These are phyloP conservation scores for Drosophila quinaria DNA, from an alignment of 2,888 invertebrate species.

Conservation along the genomic window DNA sequence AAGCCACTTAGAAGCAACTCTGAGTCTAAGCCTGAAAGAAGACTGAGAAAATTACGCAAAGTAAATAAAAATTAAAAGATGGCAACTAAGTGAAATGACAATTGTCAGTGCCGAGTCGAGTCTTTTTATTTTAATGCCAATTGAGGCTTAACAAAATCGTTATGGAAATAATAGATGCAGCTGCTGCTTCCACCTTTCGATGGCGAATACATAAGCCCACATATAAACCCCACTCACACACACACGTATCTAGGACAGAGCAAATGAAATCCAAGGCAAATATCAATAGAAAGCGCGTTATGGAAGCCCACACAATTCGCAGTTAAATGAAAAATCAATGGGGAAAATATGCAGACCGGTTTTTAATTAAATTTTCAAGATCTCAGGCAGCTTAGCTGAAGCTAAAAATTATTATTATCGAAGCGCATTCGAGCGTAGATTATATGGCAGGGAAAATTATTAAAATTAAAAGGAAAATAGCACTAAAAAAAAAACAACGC, in stretches of 20 bases:
- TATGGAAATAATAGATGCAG: slow-evolving; percentile 45
- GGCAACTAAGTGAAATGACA: slow-evolving; percentile 23
- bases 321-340: slow-evolving; percentile 56
- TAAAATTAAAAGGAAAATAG: slow-evolving; percentile 28
- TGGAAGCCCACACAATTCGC: slow-evolving; percentile 8
- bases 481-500: background rate
- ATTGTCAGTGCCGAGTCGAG: slow-evolving; percentile 6
- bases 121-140: slow-evolving; percentile 57
- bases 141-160: slow-evolving; percentile 39
- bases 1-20: background rate
- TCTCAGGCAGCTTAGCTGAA: slow-evolving; percentile 48
- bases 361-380: slow-evolving; percentile 78
- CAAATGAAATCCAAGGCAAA: slow-evolving; percentile 17
- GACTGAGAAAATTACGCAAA: slow-evolving; percentile 31
- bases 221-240: background rate
- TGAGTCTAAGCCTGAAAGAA: background rate
- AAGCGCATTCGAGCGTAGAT: slow-evolving; percentile 58
- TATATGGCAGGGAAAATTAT: slow-evolving; percentile 55
- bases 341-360: slow-evolving; percentile 64
- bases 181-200: slow-evolving; percentile 8
- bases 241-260: background rate
- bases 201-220: background rate
- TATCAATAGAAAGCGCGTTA: slow-evolving; percentile 43
- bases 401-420: slow-evolving; percentile 49
- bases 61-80: slow-evolving; percentile 52